Conservation (phyloP, 2,797 vertebrate species). For the Tachyglossus aculeatus region DNA sequence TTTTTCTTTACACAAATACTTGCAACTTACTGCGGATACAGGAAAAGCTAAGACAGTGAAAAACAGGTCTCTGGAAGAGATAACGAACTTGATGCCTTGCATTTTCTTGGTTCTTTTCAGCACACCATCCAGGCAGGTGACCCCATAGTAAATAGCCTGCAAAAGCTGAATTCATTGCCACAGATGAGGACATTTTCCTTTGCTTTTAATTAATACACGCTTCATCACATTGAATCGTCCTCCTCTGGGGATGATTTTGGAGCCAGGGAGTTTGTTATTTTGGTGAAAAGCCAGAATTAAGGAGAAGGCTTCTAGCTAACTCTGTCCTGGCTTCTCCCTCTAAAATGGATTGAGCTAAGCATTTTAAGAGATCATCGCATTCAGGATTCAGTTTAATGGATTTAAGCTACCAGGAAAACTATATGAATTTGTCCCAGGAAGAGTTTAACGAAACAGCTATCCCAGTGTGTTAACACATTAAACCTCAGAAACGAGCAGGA, state of each 20-base stretch:
- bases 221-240: slow-evolving; percentile 46
- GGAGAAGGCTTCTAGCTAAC: slow-evolving; percentile 56
- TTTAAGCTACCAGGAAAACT: slow-evolving; percentile 47
- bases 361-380: slow-evolving; percentile 49
- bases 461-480: background rate
- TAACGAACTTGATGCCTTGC: slow-evolving; percentile 66
- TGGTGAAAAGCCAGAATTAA: slow-evolving; percentile 23
- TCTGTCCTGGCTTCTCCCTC: slow-evolving; percentile 64
- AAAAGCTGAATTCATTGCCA: slow-evolving; percentile 84
- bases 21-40: slow-evolving; percentile 82
- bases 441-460: background rate
- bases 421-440: slow-evolving; percentile 35
- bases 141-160: slow-evolving; percentile 85
- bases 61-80: slow-evolving; percentile 83
- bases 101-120: slow-evolving; percentile 72
- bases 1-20: slow-evolving; percentile 6
- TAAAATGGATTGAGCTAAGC: slow-evolving; percentile 63
- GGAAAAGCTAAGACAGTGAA: slow-evolving; percentile 89
- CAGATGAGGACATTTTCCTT: slow-evolving; percentile 72
- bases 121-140: slow-evolving; percentile 82
- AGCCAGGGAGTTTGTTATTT: slow-evolving; percentile 11
- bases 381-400: slow-evolving; percentile 55
- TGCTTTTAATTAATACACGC: slow-evolving; percentile 70
- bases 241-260: slow-evolving; percentile 48
- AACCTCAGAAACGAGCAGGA: background rate